Evolutionary conservation across 1,140 invertebrate genomes (phyloP), one percentile per base, ranked within the genome.

Genomic region (Solenopsis fugax): DNA sequence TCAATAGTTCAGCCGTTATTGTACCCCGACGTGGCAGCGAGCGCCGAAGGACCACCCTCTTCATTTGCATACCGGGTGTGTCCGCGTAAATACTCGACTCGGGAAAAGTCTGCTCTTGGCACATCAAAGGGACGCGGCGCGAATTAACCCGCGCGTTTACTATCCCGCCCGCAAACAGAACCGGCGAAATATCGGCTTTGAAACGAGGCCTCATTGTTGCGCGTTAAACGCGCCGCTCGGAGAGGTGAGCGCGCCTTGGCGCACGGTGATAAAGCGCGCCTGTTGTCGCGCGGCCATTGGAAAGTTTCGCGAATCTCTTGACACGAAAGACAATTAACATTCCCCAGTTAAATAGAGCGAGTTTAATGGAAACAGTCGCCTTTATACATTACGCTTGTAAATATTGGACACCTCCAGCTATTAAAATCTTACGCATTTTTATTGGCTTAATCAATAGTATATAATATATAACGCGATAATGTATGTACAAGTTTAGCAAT

Each of bases 1-100:
- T 91, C 91, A 91, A 92, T 92, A 92, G 91, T 91, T 92, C 18
- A 50, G 81, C 82, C 89, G 91, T 92, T 92, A 92, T 92, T 92
- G 89, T 90, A 91, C 89, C 89, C 80, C 58, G 80, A 72, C 87
- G 73, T 72, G 65, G 54, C 64, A 41, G 52, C 80, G 81, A 77
- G 71, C 24, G 21, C 54, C 88, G 76, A 85, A 89, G 84, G 84
- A 64, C 80, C 56, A 86, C 82, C 81, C 84, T 88, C 77, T 82
- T 77, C 81, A 89, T 93, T 93, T 92, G 89, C 92, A 90, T 93
- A 88, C 78, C 88, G 76, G 65, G 65, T 88, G 89, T 85, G 72
- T 85, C 41, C 85, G 76, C 88, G 90, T 88, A 92, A 93, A 92
- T 92, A 92, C 89, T 71, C n/a, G 84, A 88, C 87, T 89, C 86